phyloP scores from a whole-genome alignment of 1,140 invertebrate genomes.

The Manduca sexta region DNA sequence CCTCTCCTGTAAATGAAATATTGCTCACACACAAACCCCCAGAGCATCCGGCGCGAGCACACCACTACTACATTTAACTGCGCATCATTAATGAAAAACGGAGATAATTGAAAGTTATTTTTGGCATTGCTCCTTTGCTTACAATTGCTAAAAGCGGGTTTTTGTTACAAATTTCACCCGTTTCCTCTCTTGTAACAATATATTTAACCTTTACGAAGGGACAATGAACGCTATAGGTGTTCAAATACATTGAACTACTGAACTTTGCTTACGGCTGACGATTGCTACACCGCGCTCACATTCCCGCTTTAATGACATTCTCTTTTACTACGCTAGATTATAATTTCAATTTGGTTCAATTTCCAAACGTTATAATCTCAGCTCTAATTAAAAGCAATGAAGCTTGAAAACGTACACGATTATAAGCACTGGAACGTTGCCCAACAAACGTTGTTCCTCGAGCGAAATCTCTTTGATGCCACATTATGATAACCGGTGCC shows the following conservation, averaged over 20 bases:
- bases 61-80: conserved; percentile 2
- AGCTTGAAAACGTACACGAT: too few relatives aligned
- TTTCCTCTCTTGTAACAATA: conserved; percentile 13
- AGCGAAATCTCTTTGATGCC: background rate
- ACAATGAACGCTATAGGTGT: conserved; percentile 48
- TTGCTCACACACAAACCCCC: conserved; percentile 14
- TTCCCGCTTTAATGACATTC: conserved; percentile 36
- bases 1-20: conserved; percentile 29
- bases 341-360: conserved; percentile 6
- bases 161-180: background rate
- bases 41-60: background rate
- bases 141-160: too few relatives aligned
- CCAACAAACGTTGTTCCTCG: background rate
- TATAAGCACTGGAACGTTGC: background rate
- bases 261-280: conserved; percentile 52
- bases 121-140: background rate
- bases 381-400: too few relatives aligned
- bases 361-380: background rate
- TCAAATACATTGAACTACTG: conserved; percentile 53
- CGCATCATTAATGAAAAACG: conserved; percentile 2
- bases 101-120: background rate
- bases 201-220: conserved; percentile 48
- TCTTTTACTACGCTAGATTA: conserved; percentile 25
- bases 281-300: conserved; percentile 47
- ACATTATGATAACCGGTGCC: background rate